Base-by-base conservation (phyloP, 2,888 invertebrate species). In the Gryllus longicercus region DNA sequence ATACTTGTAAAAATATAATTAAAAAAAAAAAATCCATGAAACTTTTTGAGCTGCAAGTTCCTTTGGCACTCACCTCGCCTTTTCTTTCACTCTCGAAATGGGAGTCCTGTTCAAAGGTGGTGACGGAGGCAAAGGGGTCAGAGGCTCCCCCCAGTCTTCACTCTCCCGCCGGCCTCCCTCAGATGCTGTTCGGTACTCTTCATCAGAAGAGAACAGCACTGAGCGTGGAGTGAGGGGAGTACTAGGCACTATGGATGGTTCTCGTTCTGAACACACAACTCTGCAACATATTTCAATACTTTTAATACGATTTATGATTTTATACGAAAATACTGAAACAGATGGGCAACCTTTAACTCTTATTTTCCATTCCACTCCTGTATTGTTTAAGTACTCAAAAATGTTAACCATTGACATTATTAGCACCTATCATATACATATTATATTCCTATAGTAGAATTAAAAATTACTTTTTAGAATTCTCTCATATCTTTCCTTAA, bases 111-210 rank as follows among this genome's bases (percentile, higher is more conserved):
- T 90, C 2, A 91, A 85, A 2, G 93, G 92, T 2, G 93, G 93
- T 0, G 92, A 92, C 0, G 92, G 92, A 0, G 93, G 92, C 38
- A 92, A 84, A 23, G 84, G 81, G 16, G 85, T 82, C 51, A 85
- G 82, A 11, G 85, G 81, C 86, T 92, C 95, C 50, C 94, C 94
- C 95, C 95, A 95, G 85, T 95, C 95, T 25, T 94, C 93, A 83
- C 94, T 94, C 84, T 95, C 93, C 77, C 94, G 88, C n/a, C 93
- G 88, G 50, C 88, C 87, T 78, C 94, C 93, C 87, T 96, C 96
- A 0, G 95, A 95, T 14, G 95, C 95, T 0, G 95, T 95, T 85
- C 94, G 90, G 85, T 96, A 96, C 85, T 96, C 95, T 85, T 95
- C 95, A 84, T 95, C 95, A 0, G 95, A 95, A 0, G 95, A 95